Conservation (phyloP, 1,140 invertebrate genomes). For the Acromyrmex heyeri region DNA sequence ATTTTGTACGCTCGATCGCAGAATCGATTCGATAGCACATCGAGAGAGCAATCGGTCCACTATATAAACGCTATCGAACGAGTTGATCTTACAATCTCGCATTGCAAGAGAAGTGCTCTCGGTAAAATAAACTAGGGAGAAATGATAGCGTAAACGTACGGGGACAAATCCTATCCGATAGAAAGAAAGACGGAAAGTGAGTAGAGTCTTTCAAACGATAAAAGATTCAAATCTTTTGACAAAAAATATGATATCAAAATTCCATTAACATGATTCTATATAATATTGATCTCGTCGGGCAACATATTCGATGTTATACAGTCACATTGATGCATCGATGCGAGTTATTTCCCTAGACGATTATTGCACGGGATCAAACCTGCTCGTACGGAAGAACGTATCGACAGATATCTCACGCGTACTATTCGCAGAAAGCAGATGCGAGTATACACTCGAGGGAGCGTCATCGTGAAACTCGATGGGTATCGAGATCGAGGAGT, state of each 20-base stretch:
- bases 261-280: not conserved
- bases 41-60: not conserved
- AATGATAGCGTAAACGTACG: not conserved
- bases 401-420: constrained; percentile 37
- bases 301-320: constrained; percentile 11
- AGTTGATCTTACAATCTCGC: constrained; percentile 32
- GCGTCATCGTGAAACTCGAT: not conserved
- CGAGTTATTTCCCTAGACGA: constrained; percentile 60
- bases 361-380: constrained; percentile 24
- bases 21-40: constrained; percentile 34
- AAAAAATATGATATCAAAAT: not conserved
- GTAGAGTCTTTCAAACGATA: not conserved
- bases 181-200: not conserved
- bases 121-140: not conserved
- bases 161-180: not conserved
- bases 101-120: not conserved
- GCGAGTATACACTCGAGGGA: constrained; percentile 45
- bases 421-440: constrained; percentile 36
- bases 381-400: constrained; percentile 20
- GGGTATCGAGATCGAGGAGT: constrained; percentile 47
- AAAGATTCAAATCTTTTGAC: not conserved
- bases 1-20: not conserved
- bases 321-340: constrained; percentile 3
- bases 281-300: constrained; percentile 10
- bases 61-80: constrained; percentile 27